Base-by-base conservation (phyloP, 2,113 vertebrate species). In the Sylvietta virens region DNA sequence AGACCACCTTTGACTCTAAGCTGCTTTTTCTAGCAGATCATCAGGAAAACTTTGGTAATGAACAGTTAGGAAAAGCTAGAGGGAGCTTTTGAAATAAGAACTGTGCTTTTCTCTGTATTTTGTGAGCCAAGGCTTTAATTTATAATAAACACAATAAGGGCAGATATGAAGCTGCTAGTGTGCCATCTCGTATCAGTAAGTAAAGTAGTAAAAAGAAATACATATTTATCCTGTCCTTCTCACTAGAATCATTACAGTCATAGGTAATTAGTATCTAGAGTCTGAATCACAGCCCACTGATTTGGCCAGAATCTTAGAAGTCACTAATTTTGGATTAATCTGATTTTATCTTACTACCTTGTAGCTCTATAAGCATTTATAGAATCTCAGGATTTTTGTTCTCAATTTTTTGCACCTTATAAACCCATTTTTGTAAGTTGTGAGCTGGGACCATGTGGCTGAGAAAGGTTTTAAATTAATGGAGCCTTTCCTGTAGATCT, bases 1-100 rank as follows among this genome's bases (percentile, higher is more conserved):
- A 92, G 95, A 95, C 95, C 96, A 97, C 94, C 97, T 97, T 96
- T 97, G 97, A 97, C 94, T 97, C 90, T 74, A 48, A 91, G 86
- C 86, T 95, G 93, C 76, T 92, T 90, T 92, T 91, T 91, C 77
- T 95, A 95, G 70, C 94, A 94, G 77, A 86, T 96, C 86, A 81
- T 97, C 94, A 83, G 79, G 60, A 90, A 91, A 88, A 81, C 86
- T 50, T 73, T 64, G 87, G 94, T 95, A 93, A 90, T 47, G 73
- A 95, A 87, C 86, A 95, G 91, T 87, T 81, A 64, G 77, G 70
- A 90, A 93, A 96, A 96, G 94, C 92, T 96, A 95, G 91, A 95
- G 91, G 95, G 92, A 97, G 95, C 90, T 95, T 96, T 95, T 94
- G 94, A 96, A 97, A 92, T 95, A 88, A 71, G 86, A 97, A 95